Conservation (phyloP, 2,888 invertebrate species). For the Drepanosiphum platanoidis region DNA sequence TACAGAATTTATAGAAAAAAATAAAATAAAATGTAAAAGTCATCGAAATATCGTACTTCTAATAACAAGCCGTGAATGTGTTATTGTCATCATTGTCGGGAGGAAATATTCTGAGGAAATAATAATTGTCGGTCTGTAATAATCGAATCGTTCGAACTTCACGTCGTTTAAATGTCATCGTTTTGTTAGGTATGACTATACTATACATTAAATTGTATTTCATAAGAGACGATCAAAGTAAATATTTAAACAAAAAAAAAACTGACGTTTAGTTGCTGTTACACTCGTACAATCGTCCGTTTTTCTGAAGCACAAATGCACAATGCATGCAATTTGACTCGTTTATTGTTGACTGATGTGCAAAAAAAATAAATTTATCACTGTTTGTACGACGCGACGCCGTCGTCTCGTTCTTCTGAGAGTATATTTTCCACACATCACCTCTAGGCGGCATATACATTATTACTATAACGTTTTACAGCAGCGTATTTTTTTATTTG, state of each 20-base stretch:
- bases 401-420: not conserved
- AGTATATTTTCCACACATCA: not conserved
- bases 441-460: not conserved
- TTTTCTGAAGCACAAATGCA: not conserved
- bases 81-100: not conserved
- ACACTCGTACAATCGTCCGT: not conserved
- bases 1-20: too few relatives aligned
- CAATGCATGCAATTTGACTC: not conserved
- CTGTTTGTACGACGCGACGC: not conserved
- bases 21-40: too few relatives aligned
- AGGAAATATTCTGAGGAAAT: too few relatives aligned
- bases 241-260: constrained; percentile 1
- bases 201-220: not conserved
- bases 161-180: not conserved
- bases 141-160: not conserved
- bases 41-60: too few relatives aligned
- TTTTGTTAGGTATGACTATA: too few relatives aligned
- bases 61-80: too few relatives aligned
- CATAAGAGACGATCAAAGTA: not conserved
- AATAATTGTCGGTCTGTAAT: not conserved
- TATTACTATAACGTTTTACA: not conserved
- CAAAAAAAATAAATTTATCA: not conserved
- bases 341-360: constrained; percentile 25
- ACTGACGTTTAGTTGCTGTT: not conserved
- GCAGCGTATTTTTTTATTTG: not conserved